A percentile compares a stretch with the other conserved stretches of the same genome.
These are phyloP conservation scores for Coendou prehensilis DNA, from an alignment of 2,797 vertebrate species.

Conservation along the genomic window DNA sequence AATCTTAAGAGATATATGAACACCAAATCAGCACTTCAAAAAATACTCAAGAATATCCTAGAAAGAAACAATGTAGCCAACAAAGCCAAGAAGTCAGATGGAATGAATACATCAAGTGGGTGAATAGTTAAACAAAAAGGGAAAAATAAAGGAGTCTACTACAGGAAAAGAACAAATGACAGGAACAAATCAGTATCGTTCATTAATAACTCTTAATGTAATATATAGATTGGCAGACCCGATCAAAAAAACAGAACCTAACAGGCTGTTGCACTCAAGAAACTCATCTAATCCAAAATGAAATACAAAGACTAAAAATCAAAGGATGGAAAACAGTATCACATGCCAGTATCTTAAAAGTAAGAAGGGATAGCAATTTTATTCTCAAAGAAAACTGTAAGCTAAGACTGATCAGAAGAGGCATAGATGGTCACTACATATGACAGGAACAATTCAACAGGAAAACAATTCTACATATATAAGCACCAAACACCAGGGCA, in stretches of 20 bases:
- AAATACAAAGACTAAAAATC: background rate
- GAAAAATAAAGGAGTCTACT: background rate
- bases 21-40: background rate
- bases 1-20: background rate
- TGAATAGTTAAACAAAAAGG: background rate
- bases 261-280: background rate
- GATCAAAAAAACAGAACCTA: background rate
- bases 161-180: background rate
- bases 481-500: background rate
- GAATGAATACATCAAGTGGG: background rate
- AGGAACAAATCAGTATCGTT: background rate
- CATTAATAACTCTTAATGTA: background rate
- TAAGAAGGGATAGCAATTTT: background rate
- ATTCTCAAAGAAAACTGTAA: background rate
- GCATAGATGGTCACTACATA: background rate
- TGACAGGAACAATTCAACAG: background rate
- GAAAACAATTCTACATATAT: background rate
- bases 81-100: background rate
- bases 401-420: background rate
- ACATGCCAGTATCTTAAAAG: background rate
- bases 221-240: background rate
- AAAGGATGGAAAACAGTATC: background rate
- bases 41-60: background rate
- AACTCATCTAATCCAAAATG: background rate
- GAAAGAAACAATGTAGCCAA: background rate